These are phyloP conservation scores for Agelas oroides DNA, from an alignment of 37 sponge, comb jelly and placozoan species.

Conservation along the genomic window DNA sequence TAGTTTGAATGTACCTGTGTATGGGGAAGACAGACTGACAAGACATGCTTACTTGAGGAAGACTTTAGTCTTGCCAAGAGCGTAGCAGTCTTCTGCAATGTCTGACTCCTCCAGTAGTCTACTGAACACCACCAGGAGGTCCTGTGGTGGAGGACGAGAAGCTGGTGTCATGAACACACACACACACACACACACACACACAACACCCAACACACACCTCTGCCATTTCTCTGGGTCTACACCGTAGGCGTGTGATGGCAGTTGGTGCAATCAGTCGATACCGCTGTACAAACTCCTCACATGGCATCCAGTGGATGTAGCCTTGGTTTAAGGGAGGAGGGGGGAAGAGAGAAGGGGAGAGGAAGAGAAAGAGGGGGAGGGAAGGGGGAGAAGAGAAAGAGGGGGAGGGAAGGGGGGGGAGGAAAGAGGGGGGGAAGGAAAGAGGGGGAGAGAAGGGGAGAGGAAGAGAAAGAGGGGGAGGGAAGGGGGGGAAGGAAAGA, in stretches of 20 bases:
- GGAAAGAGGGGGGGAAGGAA: background rate
- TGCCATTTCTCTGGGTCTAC: conserved; percentile 5
- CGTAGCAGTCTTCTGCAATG: conserved; percentile 56
- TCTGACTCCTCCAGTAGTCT: conserved; percentile 30
- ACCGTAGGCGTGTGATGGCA: background rate
- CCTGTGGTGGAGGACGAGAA: background rate
- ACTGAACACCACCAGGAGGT: conserved; percentile 29
- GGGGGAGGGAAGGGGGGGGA: too few relatives aligned
- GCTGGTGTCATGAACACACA: too few relatives aligned
- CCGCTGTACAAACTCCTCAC: conserved; percentile 42
- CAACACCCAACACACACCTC: conserved; percentile 25
- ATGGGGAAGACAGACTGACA: too few relatives aligned
- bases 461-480: background rate
- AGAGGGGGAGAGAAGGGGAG: background rate
- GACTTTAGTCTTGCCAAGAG: conserved; percentile 62
- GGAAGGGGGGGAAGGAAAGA: background rate
- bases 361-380: conserved; percentile 1
- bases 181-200: too few relatives aligned
- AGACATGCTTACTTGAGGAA: conserved; percentile 67
- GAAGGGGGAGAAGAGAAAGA: too few relatives aligned
- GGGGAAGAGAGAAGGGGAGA: background rate
- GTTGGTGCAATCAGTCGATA: conserved; percentile 26
- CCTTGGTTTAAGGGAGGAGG: conserved; percentile 15
- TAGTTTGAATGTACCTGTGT: too few relatives aligned
- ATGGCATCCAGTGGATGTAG: conserved; percentile 29